A percentile compares a stretch with the other conserved stretches of the same genome.
phyloP scores from a whole-genome alignment of 2,113 vertebrate genomes.

The Xenotilapia longispinis region DNA sequence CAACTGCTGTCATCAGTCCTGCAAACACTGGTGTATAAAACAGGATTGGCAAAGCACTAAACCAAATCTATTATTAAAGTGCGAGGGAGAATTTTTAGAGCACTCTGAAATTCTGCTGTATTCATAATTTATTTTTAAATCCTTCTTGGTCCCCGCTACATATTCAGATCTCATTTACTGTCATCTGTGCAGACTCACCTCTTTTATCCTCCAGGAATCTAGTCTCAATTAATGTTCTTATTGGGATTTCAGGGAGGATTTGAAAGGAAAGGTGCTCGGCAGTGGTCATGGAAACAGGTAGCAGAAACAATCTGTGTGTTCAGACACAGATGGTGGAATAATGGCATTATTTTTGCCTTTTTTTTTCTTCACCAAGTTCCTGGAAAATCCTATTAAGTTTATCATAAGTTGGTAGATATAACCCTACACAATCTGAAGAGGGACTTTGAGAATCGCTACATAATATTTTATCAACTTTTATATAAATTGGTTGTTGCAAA shows the following conservation, averaged over 20 bases:
- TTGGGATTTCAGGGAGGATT: conserved; percentile 61
- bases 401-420: neutral
- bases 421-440: neutral
- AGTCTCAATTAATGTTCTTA: conserved; percentile 67
- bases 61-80: conserved; percentile 92
- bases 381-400: neutral
- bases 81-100: conserved; percentile 79
- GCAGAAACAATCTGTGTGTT: neutral
- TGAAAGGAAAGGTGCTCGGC: conserved; percentile 57
- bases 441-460: neutral
- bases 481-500: conserved; percentile 56
- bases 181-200: conserved; percentile 38
- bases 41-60: conserved; percentile 74
- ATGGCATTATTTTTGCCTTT: neutral
- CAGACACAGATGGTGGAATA: neutral
- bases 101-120: conserved; percentile 71
- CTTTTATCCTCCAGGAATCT: conserved; percentile 67
- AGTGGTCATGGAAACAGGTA: conserved; percentile 39
- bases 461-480: conserved; percentile 55
- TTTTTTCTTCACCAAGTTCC: neutral
- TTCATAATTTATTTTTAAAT: conserved; percentile 90
- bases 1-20: conserved; percentile 73
- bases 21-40: conserved; percentile 71
- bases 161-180: conserved; percentile 76
- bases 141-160: conserved; percentile 65